Evolutionary conservation across 1,140 invertebrate species (phyloP), one percentile per base, ranked within the genome.

Genomic region (Propsilocerus akamusi): DNA sequence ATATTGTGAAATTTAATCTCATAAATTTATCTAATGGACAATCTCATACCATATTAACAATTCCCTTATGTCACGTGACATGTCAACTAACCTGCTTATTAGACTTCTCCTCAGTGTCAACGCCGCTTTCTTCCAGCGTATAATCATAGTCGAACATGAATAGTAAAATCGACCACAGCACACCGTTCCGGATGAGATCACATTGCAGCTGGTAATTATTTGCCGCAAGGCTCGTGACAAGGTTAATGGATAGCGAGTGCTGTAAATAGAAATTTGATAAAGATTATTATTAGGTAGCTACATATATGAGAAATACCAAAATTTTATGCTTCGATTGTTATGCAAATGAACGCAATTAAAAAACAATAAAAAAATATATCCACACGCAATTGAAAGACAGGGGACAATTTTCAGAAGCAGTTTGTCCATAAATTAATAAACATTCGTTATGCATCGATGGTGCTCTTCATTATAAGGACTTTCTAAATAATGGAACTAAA

Each of bases 111-210:
- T 74, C 79, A 51, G 81, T 72, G 61, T 92, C 83, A 12, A 97
- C 86, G 1, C 94, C 95, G 50, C 93, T 89, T 70, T 99, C 96
- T 51, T 97, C 89, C 51, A 99, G 70, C 0, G 97, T 99, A 64
- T 87, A 99, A 70, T 99, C 97, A 63, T 97, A 99, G 41, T 83
- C 81, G 65, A 99, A 96, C 59, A 93, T 80, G 57, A 88, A 88
- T 0, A 86, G 73, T 47, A 99, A 64, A 24, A 99, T 66, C 60
- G 95, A 90, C 86, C 91, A 97, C 0, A 99, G 61, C 1, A 87
- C 86, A 8, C 94, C 95, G 5, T 88, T 80, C 60, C 95, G 79
- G n/a, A 95, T 77, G 22, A 99, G 67, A 62, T 86, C 80, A 59
- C 85, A 83, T 66, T 98, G 94, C 22, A 97, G 75, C 55, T 83